These are phyloP conservation scores for Drosophila ohnishii DNA, from an alignment of 1,140 invertebrate species.

Conservation along the genomic window DNA sequence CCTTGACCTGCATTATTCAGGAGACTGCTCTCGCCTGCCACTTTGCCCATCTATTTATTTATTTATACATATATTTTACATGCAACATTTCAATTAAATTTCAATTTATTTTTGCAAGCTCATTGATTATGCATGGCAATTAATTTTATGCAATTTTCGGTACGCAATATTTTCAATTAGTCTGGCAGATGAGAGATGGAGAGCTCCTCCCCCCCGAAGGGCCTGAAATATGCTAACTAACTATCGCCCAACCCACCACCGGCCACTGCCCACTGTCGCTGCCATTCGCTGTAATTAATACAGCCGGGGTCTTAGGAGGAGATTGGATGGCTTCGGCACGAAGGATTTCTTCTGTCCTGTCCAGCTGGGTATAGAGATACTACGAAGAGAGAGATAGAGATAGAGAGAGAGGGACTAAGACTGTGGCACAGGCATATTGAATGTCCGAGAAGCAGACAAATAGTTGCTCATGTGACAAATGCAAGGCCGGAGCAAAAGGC, in stretches of 20 bases:
- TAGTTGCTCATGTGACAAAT: constrained; percentile 64
- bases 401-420: neutral
- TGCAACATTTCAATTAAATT: constrained; percentile 57
- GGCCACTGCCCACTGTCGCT: neutral
- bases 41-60: constrained; percentile 34
- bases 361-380: constrained; percentile 1
- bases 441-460: constrained; percentile 45
- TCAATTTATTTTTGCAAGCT: constrained; percentile 53
- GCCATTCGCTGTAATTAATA: constrained; percentile 38
- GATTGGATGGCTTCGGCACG: constrained; percentile 48
- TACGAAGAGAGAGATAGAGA: neutral
- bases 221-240: constrained; percentile 22
- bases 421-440: constrained; percentile 30
- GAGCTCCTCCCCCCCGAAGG: neutral
- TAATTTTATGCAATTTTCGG: constrained; percentile 47
- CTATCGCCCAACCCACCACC: neutral
- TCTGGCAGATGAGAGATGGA: neutral
- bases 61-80: constrained; percentile 15
- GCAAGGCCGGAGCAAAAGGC: constrained; percentile 15
- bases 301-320: constrained; percentile 21
- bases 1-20: constrained; percentile 40
- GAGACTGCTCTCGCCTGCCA: constrained; percentile 9
- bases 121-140: constrained; percentile 54
- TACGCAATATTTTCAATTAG: constrained; percentile 48
- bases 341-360: constrained; percentile 15